These are phyloP conservation scores for Notoglanidium macrostoma DNA, from an alignment of 2,797 vertebrate species.

Conservation along the genomic window DNA sequence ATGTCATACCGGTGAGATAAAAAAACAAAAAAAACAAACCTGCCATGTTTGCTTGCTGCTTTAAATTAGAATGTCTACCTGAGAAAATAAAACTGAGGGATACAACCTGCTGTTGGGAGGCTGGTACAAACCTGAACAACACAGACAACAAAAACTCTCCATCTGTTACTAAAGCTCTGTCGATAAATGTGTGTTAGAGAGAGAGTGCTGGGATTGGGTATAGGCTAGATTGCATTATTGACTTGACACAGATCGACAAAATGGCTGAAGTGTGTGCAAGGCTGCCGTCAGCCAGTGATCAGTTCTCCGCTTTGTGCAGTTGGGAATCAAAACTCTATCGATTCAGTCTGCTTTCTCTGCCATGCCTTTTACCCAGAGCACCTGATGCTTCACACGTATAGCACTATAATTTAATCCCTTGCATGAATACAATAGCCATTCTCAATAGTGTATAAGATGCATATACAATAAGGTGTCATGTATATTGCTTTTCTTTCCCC, in stretches of 20 bases:
- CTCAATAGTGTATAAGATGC: not conserved
- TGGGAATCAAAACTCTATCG: conserved; percentile 55
- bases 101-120: conserved; percentile 6
- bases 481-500: not conserved
- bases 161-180: conserved; percentile 42
- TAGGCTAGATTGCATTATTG: conserved; percentile 61
- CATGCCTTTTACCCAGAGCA: conserved; percentile 31
- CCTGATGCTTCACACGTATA: conserved; percentile 2
- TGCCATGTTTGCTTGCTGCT: conserved; percentile 13
- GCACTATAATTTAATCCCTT: conserved; percentile 18
- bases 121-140: conserved; percentile 31
- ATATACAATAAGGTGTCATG: not conserved
- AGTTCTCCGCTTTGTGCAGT: conserved; percentile 45
- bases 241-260: conserved; percentile 54
- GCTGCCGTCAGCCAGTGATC: conserved; percentile 51
- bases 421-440: conserved; percentile 15
- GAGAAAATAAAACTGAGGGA: conserved; percentile 10
- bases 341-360: conserved; percentile 46
- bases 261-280: conserved; percentile 54
- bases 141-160: conserved; percentile 39
- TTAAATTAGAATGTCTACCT: not conserved
- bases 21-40: not conserved
- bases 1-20: not conserved
- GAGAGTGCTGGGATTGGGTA: conserved; percentile 43
- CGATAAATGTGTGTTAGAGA: conserved; percentile 51